Conservation (phyloP, 2,797 vertebrate genomes). For the Girardinus metallicus region DNA sequence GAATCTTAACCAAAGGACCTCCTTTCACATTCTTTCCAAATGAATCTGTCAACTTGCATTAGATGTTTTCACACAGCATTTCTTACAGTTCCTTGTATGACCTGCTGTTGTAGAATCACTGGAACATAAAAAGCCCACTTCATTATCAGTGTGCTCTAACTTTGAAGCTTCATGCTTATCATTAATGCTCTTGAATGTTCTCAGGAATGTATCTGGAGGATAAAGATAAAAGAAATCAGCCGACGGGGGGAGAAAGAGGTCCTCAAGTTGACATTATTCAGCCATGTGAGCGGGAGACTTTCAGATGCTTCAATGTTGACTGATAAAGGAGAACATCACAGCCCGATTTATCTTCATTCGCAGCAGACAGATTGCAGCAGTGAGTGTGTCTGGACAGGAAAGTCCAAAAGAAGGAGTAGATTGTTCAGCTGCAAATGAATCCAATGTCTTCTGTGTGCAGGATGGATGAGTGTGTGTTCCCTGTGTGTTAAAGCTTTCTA, state of each 20-base stretch:
- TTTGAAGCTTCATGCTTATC: slow-evolving; percentile 56
- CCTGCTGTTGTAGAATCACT: slow-evolving; percentile 10
- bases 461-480: slow-evolving; percentile 64
- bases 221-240: slow-evolving; percentile 64
- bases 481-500: slow-evolving; percentile 64
- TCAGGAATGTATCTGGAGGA: slow-evolving; percentile 61
- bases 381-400: slow-evolving; percentile 73
- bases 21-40: slow-evolving; percentile 19
- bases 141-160: slow-evolving; percentile 25
- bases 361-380: slow-evolving; percentile 68
- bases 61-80: slow-evolving; percentile 15
- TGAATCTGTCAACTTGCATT: slow-evolving; percentile 22
- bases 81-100: background rate
- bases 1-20: slow-evolving; percentile 35
- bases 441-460: slow-evolving; percentile 67
- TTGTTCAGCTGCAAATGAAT: slow-evolving; percentile 73
- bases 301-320: slow-evolving; percentile 75
- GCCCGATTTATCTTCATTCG: slow-evolving; percentile 82
- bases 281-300: slow-evolving; percentile 75
- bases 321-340: slow-evolving; percentile 74
- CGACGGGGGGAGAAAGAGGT: slow-evolving; percentile 34
- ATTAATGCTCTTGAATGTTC: slow-evolving; percentile 51
- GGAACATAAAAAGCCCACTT: slow-evolving; percentile 19
- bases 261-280: slow-evolving; percentile 80
- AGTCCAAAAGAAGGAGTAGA: slow-evolving; percentile 81